Evolutionary conservation across 2,797 vertebrate genomes (phyloP), one percentile per base, ranked within the genome.

Genomic region (Erethizon dorsatum): DNA sequence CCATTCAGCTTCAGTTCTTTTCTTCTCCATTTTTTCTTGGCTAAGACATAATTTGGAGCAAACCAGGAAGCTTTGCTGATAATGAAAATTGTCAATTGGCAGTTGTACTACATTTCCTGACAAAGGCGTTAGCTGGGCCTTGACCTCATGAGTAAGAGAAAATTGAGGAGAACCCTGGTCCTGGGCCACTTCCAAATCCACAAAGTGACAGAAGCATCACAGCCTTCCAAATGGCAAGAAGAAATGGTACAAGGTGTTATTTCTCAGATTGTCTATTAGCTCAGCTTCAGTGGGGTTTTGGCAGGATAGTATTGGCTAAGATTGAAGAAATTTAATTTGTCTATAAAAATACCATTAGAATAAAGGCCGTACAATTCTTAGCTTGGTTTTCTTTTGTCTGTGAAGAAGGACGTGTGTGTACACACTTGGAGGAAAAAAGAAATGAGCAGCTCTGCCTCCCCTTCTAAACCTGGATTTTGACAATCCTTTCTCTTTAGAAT

Each of bases 61-160:
- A 83, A 57, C 24, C 1, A 0, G 4, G 15, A 45, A 83, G 20
- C 67, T 92, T 83, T 92, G 71, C 84, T 90, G 85, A 94, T 94
- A 73, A 88, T 84, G 75, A 95, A 97, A 96, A 91, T 77, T 71
- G 75, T 67, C 82, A 92, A 47, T 50, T 94, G 95, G 88, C 41
- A 88, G 18, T 31, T 84, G 0, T 20, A 15, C 31, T 17, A 0
- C 84, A 33, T 85, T 85, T 85, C 87, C 67, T 83, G 45, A 92
- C 79, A 92, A 82, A 92, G 91, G 22, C 8, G 0, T 73, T 92
- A 65, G n/a, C 54, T 82, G 61, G 90, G 67, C 41, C 11, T 45
- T 41, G 37, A 33, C 24, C 94, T 94, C 63, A 33, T 56, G 50
- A 73, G 26, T 31, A 56, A 83, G 88, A 94, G n/a, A 94, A 69